Evolutionary conservation across 2,797 vertebrate genomes (phyloP).

Genomic region (Streptopelia turtur): DNA sequence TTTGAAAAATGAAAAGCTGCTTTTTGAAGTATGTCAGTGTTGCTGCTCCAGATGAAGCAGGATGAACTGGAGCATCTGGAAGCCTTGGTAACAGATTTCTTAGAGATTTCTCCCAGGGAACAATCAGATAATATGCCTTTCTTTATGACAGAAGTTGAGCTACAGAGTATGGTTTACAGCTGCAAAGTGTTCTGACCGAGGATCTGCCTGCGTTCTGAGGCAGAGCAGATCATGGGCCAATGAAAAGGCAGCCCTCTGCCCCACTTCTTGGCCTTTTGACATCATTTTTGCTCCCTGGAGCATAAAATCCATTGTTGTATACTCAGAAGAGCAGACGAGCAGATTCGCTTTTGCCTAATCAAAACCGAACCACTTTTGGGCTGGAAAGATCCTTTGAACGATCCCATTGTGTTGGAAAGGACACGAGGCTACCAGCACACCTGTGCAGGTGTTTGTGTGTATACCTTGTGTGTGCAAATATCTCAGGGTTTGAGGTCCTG

Average conservation of each 20-base stretch:
- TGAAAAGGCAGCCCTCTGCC: not conserved
- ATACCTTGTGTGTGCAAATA: not conserved
- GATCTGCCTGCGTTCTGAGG: not conserved
- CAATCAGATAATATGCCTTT: slow-evolving; percentile 30
- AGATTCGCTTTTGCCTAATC: not conserved
- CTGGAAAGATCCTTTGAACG: not conserved
- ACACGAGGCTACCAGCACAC: not conserved
- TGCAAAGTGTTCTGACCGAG: not conserved
- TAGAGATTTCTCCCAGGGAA: slow-evolving; percentile 26
- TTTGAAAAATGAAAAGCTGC: slow-evolving; percentile 31
- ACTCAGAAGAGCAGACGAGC: not conserved
- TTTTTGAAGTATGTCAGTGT: slow-evolving; percentile 10
- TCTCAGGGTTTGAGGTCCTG: not conserved
- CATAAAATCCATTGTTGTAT: not conserved
- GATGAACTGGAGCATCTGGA: slow-evolving; percentile 54
- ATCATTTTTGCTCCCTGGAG: not conserved
- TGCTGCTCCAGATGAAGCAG: slow-evolving; percentile 35
- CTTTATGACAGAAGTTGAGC: slow-evolving; percentile 34
- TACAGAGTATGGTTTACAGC: not conserved
- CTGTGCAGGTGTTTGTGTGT: fast-evolving
- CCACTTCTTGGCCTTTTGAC: slow-evolving; percentile 30
- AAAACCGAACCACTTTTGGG: not conserved
- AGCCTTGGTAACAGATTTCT: slow-evolving; percentile 68
- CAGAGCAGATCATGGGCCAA: not conserved
- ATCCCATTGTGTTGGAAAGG: not conserved